Base-by-base conservation (phyloP, 2,113 vertebrate species). In the Ciconia boyciana region DNA sequence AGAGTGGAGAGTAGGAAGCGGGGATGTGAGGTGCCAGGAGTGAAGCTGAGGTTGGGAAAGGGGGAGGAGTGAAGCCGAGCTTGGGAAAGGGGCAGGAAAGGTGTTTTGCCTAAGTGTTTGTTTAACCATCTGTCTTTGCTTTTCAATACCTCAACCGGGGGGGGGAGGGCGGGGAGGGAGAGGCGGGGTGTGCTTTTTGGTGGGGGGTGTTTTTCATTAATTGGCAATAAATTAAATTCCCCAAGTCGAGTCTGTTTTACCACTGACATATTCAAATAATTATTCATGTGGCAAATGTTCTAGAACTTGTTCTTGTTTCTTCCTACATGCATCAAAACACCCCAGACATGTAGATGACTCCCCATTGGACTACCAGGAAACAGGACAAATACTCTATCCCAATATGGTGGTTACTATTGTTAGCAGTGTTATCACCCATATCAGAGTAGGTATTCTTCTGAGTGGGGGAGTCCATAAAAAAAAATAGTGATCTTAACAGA, bases 271-370 rank as follows among this genome's bases (percentile, higher is more conserved):
- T 16, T 13, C 22, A 90, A 66, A 52, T 74, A 8, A 57, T 41
- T 6, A 70, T 20, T 31, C 39, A 2, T 34, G 20, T 48, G 10
- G 6, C 14, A 89, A 29, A 8, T 43, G 6, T 6, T 49, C 24
- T 92, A 52, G 31, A 75, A 78, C 7, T 62, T 77, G 8, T 22
- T 65, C 18, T 46, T 77, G 9, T 68, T 52, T 57, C 29, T 65
- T 82, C 9, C 24, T 17, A n/a, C 13, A 39, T 9, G 12, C 55
- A 72, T 48, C 31, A 61, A 69, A 77, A 52, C 3, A 54, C 4
- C 1, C 2, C 18, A 89, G 14, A 32, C 17, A 25, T 3, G 1
- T 16, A 62, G 10, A 75, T 13, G 10, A 41, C 8, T 0, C 2
- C 0, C 4, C 22, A 62, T 3, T 15, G 5, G 2, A 24, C 13